Percentiles rank a stretch among this genome's conserved stretches.
These are phyloP conservation scores for Diaphora mendica DNA, from an alignment of 2,888 invertebrate genomes.

Conservation along the genomic window DNA sequence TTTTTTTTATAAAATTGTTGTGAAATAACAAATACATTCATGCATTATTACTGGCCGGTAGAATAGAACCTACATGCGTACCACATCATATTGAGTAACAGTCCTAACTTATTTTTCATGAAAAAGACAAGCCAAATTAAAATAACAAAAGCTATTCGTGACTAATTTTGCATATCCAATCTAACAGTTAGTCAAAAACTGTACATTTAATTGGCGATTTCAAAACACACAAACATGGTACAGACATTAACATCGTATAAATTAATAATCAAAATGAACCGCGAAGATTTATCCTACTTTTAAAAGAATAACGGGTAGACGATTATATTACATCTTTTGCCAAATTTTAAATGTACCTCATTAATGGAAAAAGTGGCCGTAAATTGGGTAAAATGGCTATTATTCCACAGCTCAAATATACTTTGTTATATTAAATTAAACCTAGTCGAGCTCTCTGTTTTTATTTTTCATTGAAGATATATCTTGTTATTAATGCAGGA, in stretches of 20 bases:
- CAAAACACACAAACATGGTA: slow-evolving; percentile 3
- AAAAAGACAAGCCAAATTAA: background rate
- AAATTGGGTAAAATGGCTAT: slow-evolving; percentile 27
- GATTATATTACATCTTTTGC: slow-evolving; percentile 23
- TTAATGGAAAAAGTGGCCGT: slow-evolving; percentile 30
- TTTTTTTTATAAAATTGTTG: background rate
- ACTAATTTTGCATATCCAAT: background rate
- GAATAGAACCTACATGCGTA: background rate
- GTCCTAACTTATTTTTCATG: background rate
- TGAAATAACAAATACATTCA: background rate
- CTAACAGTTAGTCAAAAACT: slow-evolving; percentile 9
- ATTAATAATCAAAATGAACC: slow-evolving; percentile 7
- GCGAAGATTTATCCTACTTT: slow-evolving; percentile 22
- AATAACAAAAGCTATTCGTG: background rate
- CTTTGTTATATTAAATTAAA: background rate
- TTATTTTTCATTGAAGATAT: background rate
- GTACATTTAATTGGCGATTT: slow-evolving; percentile 5
- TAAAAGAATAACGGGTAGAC: slow-evolving; percentile 32
- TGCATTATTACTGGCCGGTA: background rate
- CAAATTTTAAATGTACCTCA: slow-evolving; percentile 37
- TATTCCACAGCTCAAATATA: slow-evolving; percentile 1
- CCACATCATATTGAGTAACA: background rate
- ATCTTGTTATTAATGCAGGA: background rate
- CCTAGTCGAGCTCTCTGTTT: background rate
- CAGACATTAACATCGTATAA: slow-evolving; percentile 23